Evolutionary conservation across 2,888 invertebrate species (phyloP).

Genomic region (Anthophora plumipes): DNA sequence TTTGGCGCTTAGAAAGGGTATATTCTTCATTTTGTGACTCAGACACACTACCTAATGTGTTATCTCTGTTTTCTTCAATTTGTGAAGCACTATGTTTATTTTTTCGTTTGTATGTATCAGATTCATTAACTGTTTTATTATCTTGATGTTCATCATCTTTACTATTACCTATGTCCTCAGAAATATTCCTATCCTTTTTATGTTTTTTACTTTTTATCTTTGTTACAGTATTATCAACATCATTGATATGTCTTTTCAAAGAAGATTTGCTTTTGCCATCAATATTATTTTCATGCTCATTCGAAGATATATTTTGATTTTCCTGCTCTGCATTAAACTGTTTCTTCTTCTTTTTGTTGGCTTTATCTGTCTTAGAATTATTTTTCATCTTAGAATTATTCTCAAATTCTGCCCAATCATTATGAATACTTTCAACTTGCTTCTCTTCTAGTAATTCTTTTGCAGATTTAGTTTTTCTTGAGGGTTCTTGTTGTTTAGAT

Average conservation of each 20-base stretch:
- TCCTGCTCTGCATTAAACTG: background rate
- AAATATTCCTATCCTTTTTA: conserved; percentile 1
- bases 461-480: conserved; percentile 73
- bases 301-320: background rate
- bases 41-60: conserved; percentile 21
- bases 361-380: background rate
- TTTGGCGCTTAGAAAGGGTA: conserved; percentile 77
- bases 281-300: conserved; percentile 14
- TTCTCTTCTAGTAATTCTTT: conserved; percentile 80
- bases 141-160: background rate
- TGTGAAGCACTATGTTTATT: conserved; percentile 35
- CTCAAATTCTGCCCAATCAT: conserved; percentile 81
- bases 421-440: conserved; percentile 72
- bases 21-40: conserved; percentile 57
- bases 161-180: background rate
- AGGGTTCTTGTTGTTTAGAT: conserved; percentile 51
- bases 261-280: conserved; percentile 4
- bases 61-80: background rate
- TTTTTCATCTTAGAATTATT: conserved; percentile 28
- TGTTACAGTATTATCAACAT: conserved; percentile 16
- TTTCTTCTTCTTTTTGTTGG: background rate
- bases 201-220: conserved; percentile 10
- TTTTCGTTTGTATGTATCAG: conserved; percentile 36
- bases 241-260: conserved; percentile 33
- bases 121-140: conserved; percentile 32